Conservation (phyloP, 2,797 vertebrate species). For the Ptychobarbus kaznakovi region DNA sequence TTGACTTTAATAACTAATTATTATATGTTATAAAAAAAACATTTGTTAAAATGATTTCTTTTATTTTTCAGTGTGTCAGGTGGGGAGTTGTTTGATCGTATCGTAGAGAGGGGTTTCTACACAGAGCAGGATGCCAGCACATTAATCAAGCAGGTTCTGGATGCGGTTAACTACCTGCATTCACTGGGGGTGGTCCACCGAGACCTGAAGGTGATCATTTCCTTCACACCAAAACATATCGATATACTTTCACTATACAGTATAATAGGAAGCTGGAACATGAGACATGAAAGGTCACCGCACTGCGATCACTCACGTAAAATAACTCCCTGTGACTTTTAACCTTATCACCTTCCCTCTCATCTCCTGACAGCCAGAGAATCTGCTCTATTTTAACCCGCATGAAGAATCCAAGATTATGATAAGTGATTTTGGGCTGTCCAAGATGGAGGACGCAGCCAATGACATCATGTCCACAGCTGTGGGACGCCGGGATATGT, state of each 20-base stretch:
- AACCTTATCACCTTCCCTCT: constrained; percentile 7
- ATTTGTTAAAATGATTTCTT: background rate
- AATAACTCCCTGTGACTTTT: background rate
- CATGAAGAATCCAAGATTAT: constrained; percentile 97
- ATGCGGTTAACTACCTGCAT: constrained; percentile 95
- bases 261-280: background rate
- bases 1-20: background rate
- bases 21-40: background rate
- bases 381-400: constrained; percentile 92
- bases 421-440: constrained; percentile 98
- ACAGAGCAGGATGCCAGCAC: constrained; percentile 96
- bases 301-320: background rate
- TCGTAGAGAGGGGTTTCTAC: constrained; percentile 97
- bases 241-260: background rate
- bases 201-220: constrained; percentile 89
- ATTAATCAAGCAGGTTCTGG: constrained; percentile 92
- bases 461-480: constrained; percentile 98
- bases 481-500: constrained; percentile 97
- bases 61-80: constrained; percentile 87
- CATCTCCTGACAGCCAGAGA: constrained; percentile 85
- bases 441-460: constrained; percentile 93
- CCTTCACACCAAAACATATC: background rate
- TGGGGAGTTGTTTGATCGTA: constrained; percentile 94
- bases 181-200: constrained; percentile 94
- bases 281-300: background rate